A percentile compares a stretch with the other conserved stretches of the same genome.
Evolutionary conservation across 2,113 vertebrate species (phyloP).

Genomic region (Hirundichthys speculiger): DNA sequence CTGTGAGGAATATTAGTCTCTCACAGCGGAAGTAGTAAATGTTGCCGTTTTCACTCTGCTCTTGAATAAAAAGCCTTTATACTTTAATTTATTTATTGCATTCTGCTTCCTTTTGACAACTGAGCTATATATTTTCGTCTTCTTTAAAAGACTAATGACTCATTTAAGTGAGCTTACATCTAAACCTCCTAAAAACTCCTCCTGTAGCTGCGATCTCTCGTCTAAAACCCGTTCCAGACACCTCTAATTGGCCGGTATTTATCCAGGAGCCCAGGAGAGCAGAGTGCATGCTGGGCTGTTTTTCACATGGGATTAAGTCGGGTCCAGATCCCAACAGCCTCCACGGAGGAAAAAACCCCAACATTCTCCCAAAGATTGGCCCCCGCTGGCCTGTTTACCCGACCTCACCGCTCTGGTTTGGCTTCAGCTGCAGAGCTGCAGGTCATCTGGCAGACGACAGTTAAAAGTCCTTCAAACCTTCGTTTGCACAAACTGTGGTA

Average conservation of each 20-base stretch:
- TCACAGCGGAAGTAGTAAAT: no score
- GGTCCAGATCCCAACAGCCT: constrained; percentile 62
- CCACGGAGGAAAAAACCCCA: constrained; percentile 52
- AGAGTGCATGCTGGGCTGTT: constrained; percentile 67
- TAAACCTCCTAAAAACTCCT: background rate
- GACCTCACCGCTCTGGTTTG: constrained; percentile 22
- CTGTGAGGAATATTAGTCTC: no score
- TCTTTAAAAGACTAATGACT: no score
- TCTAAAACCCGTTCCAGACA: constrained; percentile 61
- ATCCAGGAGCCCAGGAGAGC: constrained; percentile 67
- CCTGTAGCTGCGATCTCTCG: constrained; percentile 19
- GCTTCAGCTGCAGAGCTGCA: constrained; percentile 20
- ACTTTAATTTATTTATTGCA: no score
- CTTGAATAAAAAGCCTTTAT: no score
- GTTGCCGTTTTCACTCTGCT: no score
- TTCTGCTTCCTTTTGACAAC: no score
- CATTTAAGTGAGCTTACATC: no score
- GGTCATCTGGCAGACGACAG: background rate
- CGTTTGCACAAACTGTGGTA: no score
- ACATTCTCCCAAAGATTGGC: constrained; percentile 58
- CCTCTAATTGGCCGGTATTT: constrained; percentile 74
- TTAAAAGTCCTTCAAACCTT: background rate
- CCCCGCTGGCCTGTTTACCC: constrained; percentile 56
- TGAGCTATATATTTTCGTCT: no score
- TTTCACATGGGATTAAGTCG: constrained; percentile 77